These are phyloP conservation scores for Syrphus vitripennis DNA, from an alignment of 2,888 invertebrate species.

Conservation along the genomic window DNA sequence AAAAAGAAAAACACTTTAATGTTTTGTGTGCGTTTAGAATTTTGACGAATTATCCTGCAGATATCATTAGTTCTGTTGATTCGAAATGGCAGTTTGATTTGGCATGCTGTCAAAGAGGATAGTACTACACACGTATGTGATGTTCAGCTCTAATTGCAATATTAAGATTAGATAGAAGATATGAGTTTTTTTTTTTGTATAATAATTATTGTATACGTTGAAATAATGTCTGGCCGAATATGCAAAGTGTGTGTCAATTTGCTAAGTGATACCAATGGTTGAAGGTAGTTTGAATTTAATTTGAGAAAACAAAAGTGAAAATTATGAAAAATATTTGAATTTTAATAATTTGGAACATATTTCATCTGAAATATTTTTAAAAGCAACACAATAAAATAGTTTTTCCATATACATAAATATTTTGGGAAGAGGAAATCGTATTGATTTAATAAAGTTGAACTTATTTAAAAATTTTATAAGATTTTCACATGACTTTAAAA, in stretches of 20 bases:
- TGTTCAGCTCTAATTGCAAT: slow-evolving; percentile 28
- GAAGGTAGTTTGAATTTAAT: not conserved
- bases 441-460: too few relatives aligned
- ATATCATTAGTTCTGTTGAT: slow-evolving; percentile 42
- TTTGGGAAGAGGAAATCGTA: too few relatives aligned
- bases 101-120: slow-evolving; percentile 10
- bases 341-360: too few relatives aligned
- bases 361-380: too few relatives aligned
- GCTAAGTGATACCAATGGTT: not conserved
- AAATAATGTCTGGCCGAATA: not conserved
- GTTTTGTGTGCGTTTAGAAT: not conserved
- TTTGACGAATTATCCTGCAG: slow-evolving; percentile 16
- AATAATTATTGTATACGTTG: not conserved
- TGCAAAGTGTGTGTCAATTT: not conserved
- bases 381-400: too few relatives aligned
- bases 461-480: too few relatives aligned
- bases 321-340: too few relatives aligned
- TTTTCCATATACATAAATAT: too few relatives aligned
- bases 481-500: too few relatives aligned
- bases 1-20: not conserved
- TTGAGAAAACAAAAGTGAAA: too few relatives aligned
- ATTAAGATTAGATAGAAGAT: not conserved
- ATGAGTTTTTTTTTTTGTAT: not conserved
- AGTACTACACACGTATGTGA: not conserved
- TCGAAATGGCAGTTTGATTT: not conserved